Percentiles rank a stretch among this genome's conserved stretches.
These are phyloP conservation scores for Bagarius yarrelli DNA, from an alignment of 2,113 vertebrate genomes.

Conservation along the genomic window DNA sequence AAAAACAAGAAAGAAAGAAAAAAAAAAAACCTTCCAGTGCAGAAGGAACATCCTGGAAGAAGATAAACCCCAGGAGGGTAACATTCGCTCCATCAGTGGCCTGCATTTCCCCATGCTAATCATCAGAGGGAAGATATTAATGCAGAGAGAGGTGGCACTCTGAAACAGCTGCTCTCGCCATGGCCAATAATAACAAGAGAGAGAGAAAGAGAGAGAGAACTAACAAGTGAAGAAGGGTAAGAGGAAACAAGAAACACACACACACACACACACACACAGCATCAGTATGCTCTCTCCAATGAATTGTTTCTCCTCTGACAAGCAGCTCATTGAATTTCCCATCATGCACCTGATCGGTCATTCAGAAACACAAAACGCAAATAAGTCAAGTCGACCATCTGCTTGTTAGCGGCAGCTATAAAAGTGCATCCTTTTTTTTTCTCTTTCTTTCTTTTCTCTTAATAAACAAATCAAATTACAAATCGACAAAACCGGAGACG, in stretches of 20 bases:
- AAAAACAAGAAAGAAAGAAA: neutral
- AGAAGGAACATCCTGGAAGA: slow-evolving; percentile 35
- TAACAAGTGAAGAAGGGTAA: slow-evolving; percentile 28
- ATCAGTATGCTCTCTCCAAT: slow-evolving; percentile 78
- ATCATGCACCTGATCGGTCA: slow-evolving; percentile 99
- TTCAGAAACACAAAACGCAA: slow-evolving; percentile 99
- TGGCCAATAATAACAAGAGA: slow-evolving; percentile 73
- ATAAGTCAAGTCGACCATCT: slow-evolving; percentile 99
- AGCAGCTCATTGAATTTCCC: slow-evolving; percentile 99
- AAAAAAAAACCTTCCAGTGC: slow-evolving; percentile 23
- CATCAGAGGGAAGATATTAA: slow-evolving; percentile 74
- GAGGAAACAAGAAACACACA: slow-evolving; percentile 21
- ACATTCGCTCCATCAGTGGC: slow-evolving; percentile 69
- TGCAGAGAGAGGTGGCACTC: slow-evolving; percentile 68
- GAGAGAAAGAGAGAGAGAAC: slow-evolving; percentile 25
- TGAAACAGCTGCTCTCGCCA: slow-evolving; percentile 78
- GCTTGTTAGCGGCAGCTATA: slow-evolving; percentile 98
- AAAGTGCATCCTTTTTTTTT: slow-evolving; percentile 84
- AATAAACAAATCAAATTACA: slow-evolving; percentile 99
- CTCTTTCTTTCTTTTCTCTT: slow-evolving; percentile 68
- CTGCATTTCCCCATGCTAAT: slow-evolving; percentile 71
- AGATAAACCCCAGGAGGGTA: slow-evolving; percentile 56
- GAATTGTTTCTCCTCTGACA: slow-evolving; percentile 93
- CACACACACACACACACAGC: slow-evolving; percentile 64
- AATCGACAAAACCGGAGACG: slow-evolving; percentile 91